Evolutionary conservation across 2,888 invertebrate genomes (phyloP), one percentile per base, ranked within the genome.

Genomic region (Tethea ocularis): DNA sequence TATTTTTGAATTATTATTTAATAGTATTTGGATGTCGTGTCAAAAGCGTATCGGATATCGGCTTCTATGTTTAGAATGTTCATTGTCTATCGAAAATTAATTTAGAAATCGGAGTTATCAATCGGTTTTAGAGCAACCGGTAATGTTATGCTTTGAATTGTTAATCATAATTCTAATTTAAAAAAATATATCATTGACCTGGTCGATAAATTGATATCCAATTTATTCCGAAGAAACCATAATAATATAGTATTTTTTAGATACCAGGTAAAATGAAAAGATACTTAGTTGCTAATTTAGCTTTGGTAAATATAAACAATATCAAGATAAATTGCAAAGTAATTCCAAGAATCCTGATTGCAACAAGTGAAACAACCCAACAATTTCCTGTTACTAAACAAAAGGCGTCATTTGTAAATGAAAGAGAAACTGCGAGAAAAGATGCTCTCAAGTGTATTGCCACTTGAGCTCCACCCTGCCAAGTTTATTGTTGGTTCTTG

Each of bases 1-100:
- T 46, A 20, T 20, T 17, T 20, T 46, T 20, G 46, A 20, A 46
- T 46, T 17, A 46, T 46, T 46, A 20, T 46, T 46, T 46, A 46
- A 46, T 46, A 20, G 46, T 20, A 46, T 46, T 46, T 20, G n/a
- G 46, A 46, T 46, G 46, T 46, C 46, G 20, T 46, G 46, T 46
- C 20, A 46, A 46, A 46, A 8, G 20, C 17, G 20, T 46, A n/a
- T n/a, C 26, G 7, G 26, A 1, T 26, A 26, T 26, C 46, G 20
- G 17, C 46, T 46, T 46, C 46, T 46, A 2, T 33, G 20, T 46
- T 41, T 46, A 10, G 20, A 20, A 46, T 46, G 20, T 10, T 46
- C 20, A 46, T 46, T 46, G 46, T 46, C 20, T 20, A 10, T 20
- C 2, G 46, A 20, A 10, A 20, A 46, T 46, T 46, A 46, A 20